phyloP scores from a whole-genome alignment of 2,113 vertebrate genomes.

The Erythrocercus mccallii region DNA sequence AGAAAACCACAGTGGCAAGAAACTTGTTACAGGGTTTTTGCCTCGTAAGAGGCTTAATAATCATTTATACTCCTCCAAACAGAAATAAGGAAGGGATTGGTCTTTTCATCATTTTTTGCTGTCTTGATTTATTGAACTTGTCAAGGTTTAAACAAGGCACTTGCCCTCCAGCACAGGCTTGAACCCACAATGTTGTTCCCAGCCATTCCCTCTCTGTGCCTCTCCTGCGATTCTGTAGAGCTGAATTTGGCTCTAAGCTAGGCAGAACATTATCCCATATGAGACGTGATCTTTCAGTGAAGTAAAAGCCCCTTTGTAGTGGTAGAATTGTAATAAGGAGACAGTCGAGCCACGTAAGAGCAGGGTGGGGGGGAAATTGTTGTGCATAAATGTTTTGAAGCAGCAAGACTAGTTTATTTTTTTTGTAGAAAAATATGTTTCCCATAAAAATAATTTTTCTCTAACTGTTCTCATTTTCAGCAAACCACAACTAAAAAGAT shows the following conservation, averaged over 20 bases:
- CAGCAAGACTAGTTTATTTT: accelerated
- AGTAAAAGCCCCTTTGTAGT: neutral
- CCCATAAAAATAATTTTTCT: neutral
- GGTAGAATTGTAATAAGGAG: neutral
- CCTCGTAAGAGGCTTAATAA: neutral
- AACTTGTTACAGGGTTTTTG: neutral
- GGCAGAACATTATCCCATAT: neutral
- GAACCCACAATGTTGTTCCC: neutral
- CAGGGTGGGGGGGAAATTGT: accelerated
- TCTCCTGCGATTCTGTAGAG: neutral
- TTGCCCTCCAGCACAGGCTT: neutral
- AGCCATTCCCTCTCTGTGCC: neutral
- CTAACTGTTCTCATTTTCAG: neutral
- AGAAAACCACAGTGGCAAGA: neutral
- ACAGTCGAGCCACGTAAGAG: accelerated
- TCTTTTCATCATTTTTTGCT: neutral
- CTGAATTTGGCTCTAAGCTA: neutral
- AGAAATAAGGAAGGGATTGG: neutral
- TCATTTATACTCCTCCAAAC: neutral
- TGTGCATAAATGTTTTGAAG: neutral
- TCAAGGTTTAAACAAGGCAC: neutral
- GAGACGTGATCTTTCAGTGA: neutral
- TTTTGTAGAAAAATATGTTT: neutral
- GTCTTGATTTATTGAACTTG: neutral
- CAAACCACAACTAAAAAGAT: neutral